Base-by-base conservation (phyloP, 2,797 vertebrate genomes). In the Hydrolagus colliei region DNA sequence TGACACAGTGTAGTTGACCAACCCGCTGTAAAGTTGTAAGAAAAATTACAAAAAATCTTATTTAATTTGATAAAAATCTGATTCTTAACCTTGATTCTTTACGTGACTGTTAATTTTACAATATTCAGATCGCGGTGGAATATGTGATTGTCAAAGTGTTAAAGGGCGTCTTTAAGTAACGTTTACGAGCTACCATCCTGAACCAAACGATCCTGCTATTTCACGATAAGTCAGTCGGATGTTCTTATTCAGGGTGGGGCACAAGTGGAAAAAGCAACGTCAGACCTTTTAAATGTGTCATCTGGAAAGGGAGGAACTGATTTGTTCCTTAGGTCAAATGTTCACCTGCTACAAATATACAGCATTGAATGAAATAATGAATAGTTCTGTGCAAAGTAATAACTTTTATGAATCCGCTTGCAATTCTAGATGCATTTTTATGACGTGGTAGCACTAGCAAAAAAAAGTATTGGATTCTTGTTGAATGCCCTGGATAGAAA, bases 71-170 rank as follows among this genome's bases (percentile, higher is more conserved):
- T 20, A 77, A 9, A 27, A 61, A 11, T 11, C 41, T 6, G 4
- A 20, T 52, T 20, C 10, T 52, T 77, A 9, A 9, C 41, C 52
- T 77, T 77, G 75, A 41, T 4, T 61, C 20, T n/a, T 77, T 77
- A 52, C 52, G 75, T n/a, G 75, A 77, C 75, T 77, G 41, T 61
- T 77, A 77, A 61, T 77, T 77, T 77, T 52, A 59, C 75, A 59
- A n/a, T 20, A 11, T 18, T 59, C 75, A 77, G 75, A 61, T 76
- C 59, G 59, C 8, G 8, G 11, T 9, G 5, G 35, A 76, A 18
- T 59, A 59, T 35, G 41, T 76, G 74, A 41, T 77, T 77, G n/a
- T 77, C 41, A 77, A 77, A 77, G 75, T 52, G 59, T 10, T n/a
- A 61, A 77, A 77, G 75, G 75, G n/a, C n/a, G 20, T 59, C 75